These are phyloP conservation scores for Limonius californicus DNA, from an alignment of 1,140 invertebrate species.

Conservation along the genomic window DNA sequence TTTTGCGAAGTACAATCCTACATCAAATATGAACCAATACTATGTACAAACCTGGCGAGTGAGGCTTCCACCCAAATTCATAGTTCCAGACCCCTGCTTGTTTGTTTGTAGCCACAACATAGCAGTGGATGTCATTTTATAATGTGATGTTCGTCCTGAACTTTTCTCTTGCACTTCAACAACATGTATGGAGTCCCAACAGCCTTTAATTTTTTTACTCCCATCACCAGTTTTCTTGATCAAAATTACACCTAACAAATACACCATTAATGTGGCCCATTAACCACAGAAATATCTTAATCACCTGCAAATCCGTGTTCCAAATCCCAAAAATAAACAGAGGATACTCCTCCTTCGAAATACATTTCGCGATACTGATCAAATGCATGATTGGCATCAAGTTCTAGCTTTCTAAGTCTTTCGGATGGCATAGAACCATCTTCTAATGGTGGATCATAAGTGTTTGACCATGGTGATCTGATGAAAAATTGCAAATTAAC, in stretches of 20 bases:
- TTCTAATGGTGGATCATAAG: slow-evolving; percentile 95
- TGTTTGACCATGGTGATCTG: slow-evolving; percentile 99
- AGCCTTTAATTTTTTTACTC: slow-evolving; percentile 93
- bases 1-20: no score
- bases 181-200: slow-evolving; percentile 99
- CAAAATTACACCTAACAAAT: slow-evolving; percentile 82
- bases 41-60: slow-evolving; percentile 77
- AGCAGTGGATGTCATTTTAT: slow-evolving; percentile 97
- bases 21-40: no score
- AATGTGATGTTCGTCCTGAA: slow-evolving; percentile 90
- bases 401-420: slow-evolving; percentile 89
- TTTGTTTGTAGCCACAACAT: slow-evolving; percentile 99
- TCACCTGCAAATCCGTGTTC: slow-evolving; percentile 95
- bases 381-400: slow-evolving; percentile 97
- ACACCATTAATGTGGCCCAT: no score
- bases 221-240: slow-evolving; percentile 99
- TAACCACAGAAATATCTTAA: no score
- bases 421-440: slow-evolving; percentile 99
- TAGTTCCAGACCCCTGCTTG: slow-evolving; percentile 92
- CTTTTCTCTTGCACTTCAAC: slow-evolving; percentile 97
- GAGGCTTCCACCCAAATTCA: slow-evolving; percentile 97
- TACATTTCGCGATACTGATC: slow-evolving; percentile 99
- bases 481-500: not conserved
- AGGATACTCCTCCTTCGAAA: slow-evolving; percentile 98
- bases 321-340: slow-evolving; percentile 98